phyloP scores from a whole-genome alignment of 2,888 invertebrate genomes.

The Taenaris catops region DNA sequence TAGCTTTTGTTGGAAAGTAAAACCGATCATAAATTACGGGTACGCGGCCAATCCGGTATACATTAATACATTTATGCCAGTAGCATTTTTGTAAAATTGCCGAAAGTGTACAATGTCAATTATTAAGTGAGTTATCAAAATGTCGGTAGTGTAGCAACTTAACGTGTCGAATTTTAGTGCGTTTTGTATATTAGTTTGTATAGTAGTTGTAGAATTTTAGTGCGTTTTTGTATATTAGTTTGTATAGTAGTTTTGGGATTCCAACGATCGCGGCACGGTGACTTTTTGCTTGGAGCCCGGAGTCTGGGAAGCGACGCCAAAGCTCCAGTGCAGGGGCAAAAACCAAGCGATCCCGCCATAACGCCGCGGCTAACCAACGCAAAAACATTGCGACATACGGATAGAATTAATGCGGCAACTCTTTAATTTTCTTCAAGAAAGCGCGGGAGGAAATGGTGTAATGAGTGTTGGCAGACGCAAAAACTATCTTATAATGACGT shows the following conservation, averaged over 20 bases:
- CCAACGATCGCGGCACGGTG: constrained; percentile 33
- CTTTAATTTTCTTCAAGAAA: constrained; percentile 78
- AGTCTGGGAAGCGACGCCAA: constrained; percentile 67
- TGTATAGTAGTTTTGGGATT: too few relatives aligned
- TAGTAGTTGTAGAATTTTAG: too few relatives aligned
- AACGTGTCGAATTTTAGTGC: too few relatives aligned
- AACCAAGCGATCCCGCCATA: constrained; percentile 55
- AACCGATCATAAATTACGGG: constrained; percentile 61
- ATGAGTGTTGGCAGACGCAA: constrained; percentile 70
- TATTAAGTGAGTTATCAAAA: too few relatives aligned
- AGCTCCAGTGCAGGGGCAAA: constrained; percentile 45
- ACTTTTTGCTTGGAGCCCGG: constrained; percentile 49
- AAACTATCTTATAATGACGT: constrained; percentile 65
- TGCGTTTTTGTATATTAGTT: too few relatives aligned
- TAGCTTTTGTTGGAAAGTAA: constrained; percentile 54
- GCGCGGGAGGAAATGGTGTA: constrained; percentile 75
- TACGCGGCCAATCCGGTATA: constrained; percentile 48
- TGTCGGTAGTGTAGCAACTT: too few relatives aligned
- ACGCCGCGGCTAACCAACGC: constrained; percentile 47
- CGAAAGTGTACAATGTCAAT: too few relatives aligned
- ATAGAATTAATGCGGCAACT: constrained; percentile 73
- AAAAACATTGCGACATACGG: constrained; percentile 66
- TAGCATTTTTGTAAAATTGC: too few relatives aligned
- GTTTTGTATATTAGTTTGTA: too few relatives aligned
- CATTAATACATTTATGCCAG: too few relatives aligned